These are phyloP conservation scores for Eutrigla gurnardus DNA, from an alignment of 2,797 vertebrate genomes.

Conservation along the genomic window DNA sequence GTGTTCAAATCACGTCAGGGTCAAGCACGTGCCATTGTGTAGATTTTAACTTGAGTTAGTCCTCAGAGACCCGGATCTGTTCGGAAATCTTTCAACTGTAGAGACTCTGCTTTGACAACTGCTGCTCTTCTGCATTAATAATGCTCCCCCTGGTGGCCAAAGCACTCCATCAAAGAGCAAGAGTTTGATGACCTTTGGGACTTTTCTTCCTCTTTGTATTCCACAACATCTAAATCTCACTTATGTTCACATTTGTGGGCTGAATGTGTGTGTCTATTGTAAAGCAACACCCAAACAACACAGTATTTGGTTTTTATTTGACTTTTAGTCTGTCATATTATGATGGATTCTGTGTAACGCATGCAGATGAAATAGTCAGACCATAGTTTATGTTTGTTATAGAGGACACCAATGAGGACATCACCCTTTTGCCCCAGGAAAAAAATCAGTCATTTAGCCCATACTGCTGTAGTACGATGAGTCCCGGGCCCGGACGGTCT, in stretches of 20 bases:
- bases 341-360: not conserved
- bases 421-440: not conserved
- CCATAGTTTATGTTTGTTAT: not conserved
- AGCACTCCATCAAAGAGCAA: not conserved
- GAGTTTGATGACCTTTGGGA: not conserved
- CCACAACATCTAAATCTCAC: not conserved
- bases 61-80: not conserved
- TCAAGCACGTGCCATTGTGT: not conserved
- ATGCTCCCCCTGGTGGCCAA: conserved; percentile 43
- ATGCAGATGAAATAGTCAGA: not conserved
- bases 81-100: conserved; percentile 1
- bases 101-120: not conserved
- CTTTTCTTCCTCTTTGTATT: not conserved
- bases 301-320: not conserved
- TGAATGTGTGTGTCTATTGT: not conserved
- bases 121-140: not conserved
- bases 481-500: not conserved
- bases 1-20: conserved; percentile 12
- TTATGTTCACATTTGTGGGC: not conserved
- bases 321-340: not conserved
- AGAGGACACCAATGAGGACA: not conserved
- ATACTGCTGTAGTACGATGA: conserved; percentile 8
- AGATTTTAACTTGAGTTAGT: too few relatives aligned
- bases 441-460: conserved; percentile 14
- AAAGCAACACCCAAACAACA: not conserved